Base-by-base conservation (phyloP, 2,888 invertebrate species). In the Neoaliturus tenellus region DNA sequence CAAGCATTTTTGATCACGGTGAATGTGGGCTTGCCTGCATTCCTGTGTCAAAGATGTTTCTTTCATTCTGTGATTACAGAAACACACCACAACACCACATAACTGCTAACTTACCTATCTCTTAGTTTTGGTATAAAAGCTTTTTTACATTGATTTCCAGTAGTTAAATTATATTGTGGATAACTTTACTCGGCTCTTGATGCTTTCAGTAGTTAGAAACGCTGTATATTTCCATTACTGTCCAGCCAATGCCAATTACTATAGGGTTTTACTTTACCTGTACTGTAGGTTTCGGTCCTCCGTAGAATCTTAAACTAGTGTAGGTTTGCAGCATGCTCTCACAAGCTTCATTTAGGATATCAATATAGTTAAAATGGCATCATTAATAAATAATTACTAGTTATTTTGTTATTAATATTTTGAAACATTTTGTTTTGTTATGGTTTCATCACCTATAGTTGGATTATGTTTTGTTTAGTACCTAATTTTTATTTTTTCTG, bases 201-300 rank as follows among this genome's bases (percentile, higher is more conserved):
- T 25, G 62, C 62, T 62, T 62, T 31, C 17, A 28, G 62, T 62
- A 62, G 62, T 62, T 62, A 62, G 62, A 28, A 25, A 31, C 33
- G 35, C 44, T 75, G 75, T 48, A 41, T 44, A 75, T 75, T 75
- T 75, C 75, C 75, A 75, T 75, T 44, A 75, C 75, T 41, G 48
- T 75, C n/a, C 1, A 28, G 75, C 75, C 75, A 44, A 48, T 28
- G 28, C 39, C 35, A 75, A 48, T 75, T 62, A 62, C 17, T n/a
- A 28, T 75, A 75, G 75, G 17, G 12, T 69, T 23, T 6, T 23
- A 55, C 2, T 69, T 14, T n/a, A 17, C 41, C 35, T 44, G 75
- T 44, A 39, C 1, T 33, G 28, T 75, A 75, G 75, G 28, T 28
- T 73, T 73, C 28, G 75, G 17, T 44, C 28, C 28, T 75, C 12